Conservation (phyloP, 2,888 invertebrate species). For the Eupeodes latifasciatus region DNA sequence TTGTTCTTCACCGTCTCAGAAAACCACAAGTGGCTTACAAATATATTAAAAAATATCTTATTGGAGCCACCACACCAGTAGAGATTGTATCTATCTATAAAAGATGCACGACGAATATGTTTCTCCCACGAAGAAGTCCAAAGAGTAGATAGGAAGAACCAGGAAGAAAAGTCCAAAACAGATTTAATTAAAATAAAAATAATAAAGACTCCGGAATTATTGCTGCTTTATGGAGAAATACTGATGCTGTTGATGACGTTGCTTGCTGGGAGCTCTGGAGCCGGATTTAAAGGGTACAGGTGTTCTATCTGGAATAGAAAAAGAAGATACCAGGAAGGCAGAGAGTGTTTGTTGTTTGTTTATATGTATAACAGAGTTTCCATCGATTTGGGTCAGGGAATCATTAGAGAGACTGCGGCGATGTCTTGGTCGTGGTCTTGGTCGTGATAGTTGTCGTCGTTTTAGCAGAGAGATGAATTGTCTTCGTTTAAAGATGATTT, state of each 20-base stretch:
- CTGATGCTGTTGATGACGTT: background rate
- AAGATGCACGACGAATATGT: slow-evolving; percentile 30
- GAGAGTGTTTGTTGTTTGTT: background rate
- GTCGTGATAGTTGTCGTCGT: slow-evolving; percentile 54
- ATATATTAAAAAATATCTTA: background rate
- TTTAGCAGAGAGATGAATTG: slow-evolving; percentile 30
- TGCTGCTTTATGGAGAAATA: slow-evolving; percentile 38
- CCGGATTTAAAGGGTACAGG: slow-evolving; percentile 35
- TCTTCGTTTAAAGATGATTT: slow-evolving; percentile 17
- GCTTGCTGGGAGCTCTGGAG: background rate
- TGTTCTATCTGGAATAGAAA: background rate
- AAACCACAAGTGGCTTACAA: background rate
- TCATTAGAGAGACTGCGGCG: slow-evolving; percentile 58
- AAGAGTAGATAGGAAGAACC: slow-evolving; percentile 16
- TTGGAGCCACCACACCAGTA: slow-evolving; percentile 9
- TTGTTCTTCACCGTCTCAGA: slow-evolving; percentile 12
- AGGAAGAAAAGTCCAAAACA: slow-evolving; percentile 47
- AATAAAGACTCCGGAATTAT: slow-evolving; percentile 34
- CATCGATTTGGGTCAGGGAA: slow-evolving; percentile 68
- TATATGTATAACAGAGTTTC: slow-evolving; percentile 12
- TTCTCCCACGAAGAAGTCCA: slow-evolving; percentile 27
- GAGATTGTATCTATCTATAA: slow-evolving; percentile 49
- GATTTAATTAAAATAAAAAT: slow-evolving; percentile 29
- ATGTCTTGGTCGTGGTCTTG: slow-evolving; percentile 29
- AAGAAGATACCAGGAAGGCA: slow-evolving; percentile 3